Evolutionary conservation across 2,888 invertebrate species (phyloP).

Genomic region (Orthosia cruda): DNA sequence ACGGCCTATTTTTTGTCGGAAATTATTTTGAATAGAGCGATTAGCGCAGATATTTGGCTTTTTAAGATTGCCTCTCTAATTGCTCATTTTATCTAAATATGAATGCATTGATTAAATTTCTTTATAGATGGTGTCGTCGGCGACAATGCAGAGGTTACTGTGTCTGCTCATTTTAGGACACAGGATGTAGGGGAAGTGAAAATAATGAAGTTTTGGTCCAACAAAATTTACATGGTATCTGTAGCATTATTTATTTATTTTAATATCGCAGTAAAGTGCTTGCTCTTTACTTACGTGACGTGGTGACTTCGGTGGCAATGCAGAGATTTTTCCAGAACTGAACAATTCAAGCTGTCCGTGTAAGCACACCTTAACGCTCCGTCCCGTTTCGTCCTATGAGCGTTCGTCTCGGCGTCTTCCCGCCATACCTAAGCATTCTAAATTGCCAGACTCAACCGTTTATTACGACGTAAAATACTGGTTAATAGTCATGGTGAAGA

Average conservation of each 20-base stretch:
- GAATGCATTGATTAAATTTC: too few relatives aligned
- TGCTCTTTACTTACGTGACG: too few relatives aligned
- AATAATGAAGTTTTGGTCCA: too few relatives aligned
- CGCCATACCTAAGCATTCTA: conserved; percentile 61
- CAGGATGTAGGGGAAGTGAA: too few relatives aligned
- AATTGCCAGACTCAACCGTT: conserved; percentile 56
- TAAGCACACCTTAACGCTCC: conserved; percentile 40
- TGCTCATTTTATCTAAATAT: too few relatives aligned
- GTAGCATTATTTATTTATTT: too few relatives aligned
- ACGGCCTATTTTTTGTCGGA: neutral
- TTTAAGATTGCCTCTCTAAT: neutral
- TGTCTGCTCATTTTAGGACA: too few relatives aligned
- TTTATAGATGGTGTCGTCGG: too few relatives aligned
- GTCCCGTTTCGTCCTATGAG: conserved; percentile 38
- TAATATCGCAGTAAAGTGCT: too few relatives aligned
- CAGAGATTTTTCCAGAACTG: neutral
- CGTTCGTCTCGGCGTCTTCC: conserved; percentile 41
- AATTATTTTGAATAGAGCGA: neutral
- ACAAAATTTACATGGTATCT: neutral
- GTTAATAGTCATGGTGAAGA: conserved; percentile 48
- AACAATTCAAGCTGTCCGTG: neutral
- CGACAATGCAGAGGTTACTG: too few relatives aligned
- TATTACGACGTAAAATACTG: conserved; percentile 58
- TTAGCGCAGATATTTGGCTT: too few relatives aligned
- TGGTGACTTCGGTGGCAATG: too few relatives aligned